These are phyloP conservation scores for Hippocampus zosterae DNA, from an alignment of 2,113 vertebrate species.

Conservation along the genomic window DNA sequence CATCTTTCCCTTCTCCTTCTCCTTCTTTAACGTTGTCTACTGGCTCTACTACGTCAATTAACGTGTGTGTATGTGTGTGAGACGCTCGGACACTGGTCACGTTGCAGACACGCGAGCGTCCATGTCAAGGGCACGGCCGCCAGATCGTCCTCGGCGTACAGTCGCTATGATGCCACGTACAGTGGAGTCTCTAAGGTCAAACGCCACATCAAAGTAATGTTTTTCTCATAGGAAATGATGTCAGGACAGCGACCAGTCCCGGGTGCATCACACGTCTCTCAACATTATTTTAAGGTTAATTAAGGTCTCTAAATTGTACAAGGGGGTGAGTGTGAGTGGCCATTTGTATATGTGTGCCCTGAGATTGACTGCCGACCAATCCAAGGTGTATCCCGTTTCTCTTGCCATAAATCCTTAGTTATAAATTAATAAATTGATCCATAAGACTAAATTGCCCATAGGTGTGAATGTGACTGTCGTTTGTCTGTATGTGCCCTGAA, in stretches of 20 bases:
- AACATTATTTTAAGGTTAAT: background rate
- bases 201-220: background rate
- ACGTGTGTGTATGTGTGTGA: constrained; percentile 41
- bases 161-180: background rate
- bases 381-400: background rate
- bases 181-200: background rate
- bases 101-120: background rate
- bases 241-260: background rate
- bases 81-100: background rate
- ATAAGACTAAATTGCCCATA: background rate
- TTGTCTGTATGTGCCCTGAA: background rate
- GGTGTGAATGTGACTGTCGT: background rate
- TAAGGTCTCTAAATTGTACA: background rate
- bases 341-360: background rate
- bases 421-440: background rate
- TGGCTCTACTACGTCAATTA: constrained; percentile 99
- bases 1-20: constrained; percentile 92
- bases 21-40: constrained; percentile 97
- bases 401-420: background rate
- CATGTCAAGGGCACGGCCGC: background rate
- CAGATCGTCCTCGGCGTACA: background rate
- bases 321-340: background rate
- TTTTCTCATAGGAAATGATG: background rate
- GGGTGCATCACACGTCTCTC: background rate
- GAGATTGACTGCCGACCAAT: background rate